Percentiles rank a stretch among this genome's conserved stretches.
Evolutionary conservation across 2,797 vertebrate species (phyloP).

Genomic region (Rhinophrynus dorsalis): DNA sequence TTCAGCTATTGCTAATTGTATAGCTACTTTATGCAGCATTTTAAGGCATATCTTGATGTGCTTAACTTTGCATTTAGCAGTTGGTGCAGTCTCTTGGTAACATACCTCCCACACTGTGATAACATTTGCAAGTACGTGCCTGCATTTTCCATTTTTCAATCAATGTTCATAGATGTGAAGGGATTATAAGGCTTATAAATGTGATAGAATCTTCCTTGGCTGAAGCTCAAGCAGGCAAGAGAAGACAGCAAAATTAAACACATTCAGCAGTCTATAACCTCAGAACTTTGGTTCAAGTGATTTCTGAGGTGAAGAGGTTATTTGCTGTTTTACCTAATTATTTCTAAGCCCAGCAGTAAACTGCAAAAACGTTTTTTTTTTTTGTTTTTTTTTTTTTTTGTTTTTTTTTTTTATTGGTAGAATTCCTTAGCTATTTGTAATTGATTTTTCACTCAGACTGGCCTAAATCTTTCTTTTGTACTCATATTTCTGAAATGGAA

Average conservation of each 20-base stretch:
- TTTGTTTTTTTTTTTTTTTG: too few relatives aligned
- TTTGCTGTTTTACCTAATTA: too few relatives aligned
- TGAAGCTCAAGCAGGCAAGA: background rate
- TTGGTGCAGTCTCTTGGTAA: background rate
- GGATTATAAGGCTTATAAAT: background rate
- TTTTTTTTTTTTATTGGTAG: too few relatives aligned
- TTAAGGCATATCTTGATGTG: background rate
- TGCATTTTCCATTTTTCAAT: background rate
- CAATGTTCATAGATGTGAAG: background rate
- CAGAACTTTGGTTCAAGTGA: background rate
- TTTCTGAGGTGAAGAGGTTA: too few relatives aligned
- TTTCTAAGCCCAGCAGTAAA: too few relatives aligned
- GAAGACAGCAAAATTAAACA: background rate
- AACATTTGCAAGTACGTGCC: background rate
- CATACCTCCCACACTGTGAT: background rate
- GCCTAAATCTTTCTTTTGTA: too few relatives aligned
- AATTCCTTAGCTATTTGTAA: too few relatives aligned
- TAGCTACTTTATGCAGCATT: background rate
- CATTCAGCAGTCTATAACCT: background rate
- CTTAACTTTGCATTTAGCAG: background rate
- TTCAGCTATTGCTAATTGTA: background rate
- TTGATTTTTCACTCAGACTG: too few relatives aligned
- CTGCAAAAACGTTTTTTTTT: too few relatives aligned
- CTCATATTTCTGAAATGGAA: too few relatives aligned
- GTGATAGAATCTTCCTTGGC: background rate